Conservation (phyloP, 1,140 invertebrate species). For the Diploscapter pachys region DNA sequence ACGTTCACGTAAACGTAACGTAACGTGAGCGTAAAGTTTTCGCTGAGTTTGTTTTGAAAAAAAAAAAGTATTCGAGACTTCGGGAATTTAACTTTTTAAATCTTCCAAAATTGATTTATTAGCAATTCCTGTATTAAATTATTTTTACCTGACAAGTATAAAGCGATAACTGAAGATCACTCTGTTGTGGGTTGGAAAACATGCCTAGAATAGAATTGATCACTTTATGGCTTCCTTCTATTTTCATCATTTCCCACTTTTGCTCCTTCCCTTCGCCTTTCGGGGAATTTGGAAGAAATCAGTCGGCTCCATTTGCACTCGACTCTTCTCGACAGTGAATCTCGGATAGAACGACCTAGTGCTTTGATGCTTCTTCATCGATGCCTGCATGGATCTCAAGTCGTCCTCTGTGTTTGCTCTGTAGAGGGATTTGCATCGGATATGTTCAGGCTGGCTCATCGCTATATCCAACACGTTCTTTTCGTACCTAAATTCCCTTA, state of each 20-base stretch:
- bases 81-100: too few relatives aligned
- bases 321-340: slow-evolving; percentile 18
- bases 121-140: too few relatives aligned
- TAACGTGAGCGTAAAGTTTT: too few relatives aligned
- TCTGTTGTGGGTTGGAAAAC: too few relatives aligned
- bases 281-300: slow-evolving; percentile 3
- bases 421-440: slow-evolving; percentile 50
- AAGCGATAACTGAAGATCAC: too few relatives aligned
- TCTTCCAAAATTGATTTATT: too few relatives aligned
- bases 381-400: slow-evolving; percentile 6
- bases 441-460: slow-evolving; percentile 41
- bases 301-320: slow-evolving; percentile 1
- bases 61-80: too few relatives aligned
- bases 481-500: slow-evolving; percentile 43
- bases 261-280: slow-evolving; percentile 13
- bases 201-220: too few relatives aligned
- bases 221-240: neutral
- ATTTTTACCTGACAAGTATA: too few relatives aligned
- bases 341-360: slow-evolving; percentile 10
- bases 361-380: slow-evolving; percentile 18
- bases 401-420: slow-evolving; percentile 50
- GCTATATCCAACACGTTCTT: slow-evolving; percentile 51
- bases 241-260: neutral
- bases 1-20: too few relatives aligned
- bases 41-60: too few relatives aligned